Base-by-base conservation (phyloP, 2,888 invertebrate genomes). In the Altica lythri region DNA sequence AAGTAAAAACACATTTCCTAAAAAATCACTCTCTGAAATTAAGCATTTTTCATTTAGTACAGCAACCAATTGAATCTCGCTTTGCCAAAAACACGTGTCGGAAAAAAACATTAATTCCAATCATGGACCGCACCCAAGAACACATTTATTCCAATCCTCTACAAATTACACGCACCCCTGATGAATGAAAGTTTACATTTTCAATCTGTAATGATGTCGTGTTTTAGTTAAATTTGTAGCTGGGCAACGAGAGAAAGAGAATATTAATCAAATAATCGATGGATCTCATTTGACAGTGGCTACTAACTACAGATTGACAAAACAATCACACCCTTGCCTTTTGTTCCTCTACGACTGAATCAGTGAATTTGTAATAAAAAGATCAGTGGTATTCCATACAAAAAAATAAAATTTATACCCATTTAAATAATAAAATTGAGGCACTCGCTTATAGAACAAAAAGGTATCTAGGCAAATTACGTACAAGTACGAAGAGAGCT, bases 201-300 rank as follows among this genome's bases (percentile, higher is more conserved):
- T 56, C 57, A 62, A 58, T 56, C 56, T 48, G 56, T 61, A 60
- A 58, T 57, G 54, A 57, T 55, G 64, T 61, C 60, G 60, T 59
- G 59, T 56, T 59, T 59, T 61, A 59, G 60, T 57, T 57, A 62
- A 67, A 68, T 67, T 67, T 64, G 63, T 63, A 63, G 63, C 58
- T 49, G 54, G 49, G 59, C 49, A 61, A 53, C 59, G 59, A 51
- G 27, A 27, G 19, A 30, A 32, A 8, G 43, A 46, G 35, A 67
- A 61, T 69, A 69, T 71, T 71, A 70, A 71, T 71, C 70, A 70
- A 71, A 69, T 72, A 73, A 74, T 75, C 73, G 69, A 75, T 72
- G 68, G 68, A 73, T 72, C 70, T 72, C 74, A 74, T 75, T 75
- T 72, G 66, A 66, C 69, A 70, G 67, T 66, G 70, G 68, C 69